phyloP scores from a whole-genome alignment of 2,113 vertebrate species.

The Patagioenas fasciata region DNA sequence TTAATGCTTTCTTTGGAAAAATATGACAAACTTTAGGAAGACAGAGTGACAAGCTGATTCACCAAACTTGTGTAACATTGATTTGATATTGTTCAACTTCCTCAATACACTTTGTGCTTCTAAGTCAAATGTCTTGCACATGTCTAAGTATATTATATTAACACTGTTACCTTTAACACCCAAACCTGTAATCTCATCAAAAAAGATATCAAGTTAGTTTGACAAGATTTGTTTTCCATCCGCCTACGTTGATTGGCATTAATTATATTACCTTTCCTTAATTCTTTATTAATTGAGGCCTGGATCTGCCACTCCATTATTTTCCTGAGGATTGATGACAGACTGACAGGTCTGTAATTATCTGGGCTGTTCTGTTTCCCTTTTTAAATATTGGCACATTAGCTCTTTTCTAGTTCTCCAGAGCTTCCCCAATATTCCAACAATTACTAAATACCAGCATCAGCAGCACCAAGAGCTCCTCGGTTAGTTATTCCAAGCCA shows the following conservation, averaged over 20 bases:
- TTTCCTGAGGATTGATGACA: constrained; percentile 52
- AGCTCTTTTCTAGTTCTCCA: constrained; percentile 21
- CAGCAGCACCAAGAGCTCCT: background rate
- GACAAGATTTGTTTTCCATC: constrained; percentile 66
- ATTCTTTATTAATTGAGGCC: constrained; percentile 71
- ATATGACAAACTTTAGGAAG: background rate
- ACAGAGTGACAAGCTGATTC: background rate
- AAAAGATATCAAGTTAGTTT: constrained; percentile 57
- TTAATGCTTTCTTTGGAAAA: background rate
- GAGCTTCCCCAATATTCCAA: constrained; percentile 1
- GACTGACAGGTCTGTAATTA: constrained; percentile 65
- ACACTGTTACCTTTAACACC: constrained; percentile 35
- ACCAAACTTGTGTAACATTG: background rate
- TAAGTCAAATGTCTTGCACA: constrained; percentile 38
- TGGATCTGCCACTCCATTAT: constrained; percentile 60
- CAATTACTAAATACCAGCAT: constrained; percentile 2
- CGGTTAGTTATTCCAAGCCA: background rate
- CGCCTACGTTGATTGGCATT: constrained; percentile 57
- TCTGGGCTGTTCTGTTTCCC: constrained; percentile 50
- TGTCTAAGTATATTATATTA: constrained; percentile 6
- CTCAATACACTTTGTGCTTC: background rate
- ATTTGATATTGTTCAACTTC: background rate
- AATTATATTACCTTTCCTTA: constrained; percentile 62
- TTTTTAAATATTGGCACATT: constrained; percentile 69
- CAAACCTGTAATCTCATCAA: constrained; percentile 65